Evolutionary conservation across 2,797 vertebrate species (phyloP), one percentile per base, ranked within the genome.

Genomic region (Danio choprae): DNA sequence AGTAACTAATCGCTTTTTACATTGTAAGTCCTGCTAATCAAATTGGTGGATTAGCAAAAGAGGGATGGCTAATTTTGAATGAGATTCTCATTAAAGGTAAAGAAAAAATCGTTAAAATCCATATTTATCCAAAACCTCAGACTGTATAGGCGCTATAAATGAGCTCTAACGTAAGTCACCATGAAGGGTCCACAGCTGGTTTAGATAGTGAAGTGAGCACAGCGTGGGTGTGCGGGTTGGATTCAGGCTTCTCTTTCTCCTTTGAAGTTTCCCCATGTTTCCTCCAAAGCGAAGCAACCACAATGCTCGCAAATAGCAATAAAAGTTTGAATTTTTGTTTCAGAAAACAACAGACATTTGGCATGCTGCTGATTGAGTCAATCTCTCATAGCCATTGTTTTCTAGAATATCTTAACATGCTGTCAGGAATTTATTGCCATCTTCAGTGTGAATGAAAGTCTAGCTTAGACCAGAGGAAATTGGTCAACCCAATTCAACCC

Each of bases 341-440:
- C 88, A 87, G 90, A 87, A 89, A 89, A 89, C 88, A 92, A 90
- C 90, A 92, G 89, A 92, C 80, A 58, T 84, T 92, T 88, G 88
- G 83, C 89, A 88, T 88, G 50, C 86, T 85, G 82, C 76, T 85
- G 82, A 78, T 88, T 91, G 88, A 89, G 90, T 91, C 86, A 68
- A 91, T 89, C 74, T 82, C 81, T 60, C 79, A 88, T 84, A 77
- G 59, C 60, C 58, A 50, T 86, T 80, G 77, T 69, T 11, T 59
- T 65, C 40, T 46, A 46, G 36, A 79, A 78, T 40, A 36, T 44
- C 8, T 29, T 29, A 67, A 46, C 10, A 67, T 44, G 51, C 51
- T 48, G 3, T 48, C 44, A 13, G 18, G 11, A 44, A 68, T 62
- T 12, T 36, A 90, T 91, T 89, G 0, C 88, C 87, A 89, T 91